These are phyloP conservation scores for Indicator indicator DNA, from an alignment of 2,113 vertebrate species.

Conservation along the genomic window DNA sequence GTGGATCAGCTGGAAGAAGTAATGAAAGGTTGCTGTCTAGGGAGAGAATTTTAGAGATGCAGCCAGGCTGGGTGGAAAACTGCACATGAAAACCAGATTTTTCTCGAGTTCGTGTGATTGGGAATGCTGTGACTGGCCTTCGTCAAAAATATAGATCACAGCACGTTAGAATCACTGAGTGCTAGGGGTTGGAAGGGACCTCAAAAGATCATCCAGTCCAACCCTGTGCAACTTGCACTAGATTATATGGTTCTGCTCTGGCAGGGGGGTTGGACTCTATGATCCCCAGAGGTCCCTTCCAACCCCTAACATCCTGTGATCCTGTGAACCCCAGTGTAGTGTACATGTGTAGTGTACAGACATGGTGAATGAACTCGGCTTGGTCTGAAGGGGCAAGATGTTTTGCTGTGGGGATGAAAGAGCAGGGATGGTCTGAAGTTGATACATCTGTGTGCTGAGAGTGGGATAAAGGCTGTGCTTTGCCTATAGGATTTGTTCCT, in stretches of 20 bases:
- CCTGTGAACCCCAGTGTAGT: too few species aligned
- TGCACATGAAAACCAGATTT: rapidly evolving
- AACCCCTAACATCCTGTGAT: too few species aligned
- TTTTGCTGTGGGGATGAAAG: background rate
- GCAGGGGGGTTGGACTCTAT: too few species aligned
- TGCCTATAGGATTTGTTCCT: background rate
- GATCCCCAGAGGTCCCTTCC: too few species aligned
- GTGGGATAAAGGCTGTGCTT: background rate
- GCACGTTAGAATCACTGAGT: too few species aligned
- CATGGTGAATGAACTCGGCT: background rate
- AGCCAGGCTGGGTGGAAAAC: background rate
- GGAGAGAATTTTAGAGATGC: background rate
- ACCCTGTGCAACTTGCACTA: too few species aligned
- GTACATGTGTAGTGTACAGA: too few species aligned
- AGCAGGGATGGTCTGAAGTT: background rate
- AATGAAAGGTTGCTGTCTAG: rapidly evolving
- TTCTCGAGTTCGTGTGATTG: background rate
- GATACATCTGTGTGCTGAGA: rapidly evolving
- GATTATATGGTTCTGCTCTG: too few species aligned
- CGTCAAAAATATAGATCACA: background rate
- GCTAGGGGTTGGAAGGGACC: too few species aligned
- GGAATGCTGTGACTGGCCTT: background rate
- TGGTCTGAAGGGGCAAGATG: background rate
- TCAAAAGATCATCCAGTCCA: too few species aligned
- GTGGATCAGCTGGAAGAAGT: rapidly evolving